Conservation (phyloP, 2,797 vertebrate species). For the Cichlasoma orientale region DNA sequence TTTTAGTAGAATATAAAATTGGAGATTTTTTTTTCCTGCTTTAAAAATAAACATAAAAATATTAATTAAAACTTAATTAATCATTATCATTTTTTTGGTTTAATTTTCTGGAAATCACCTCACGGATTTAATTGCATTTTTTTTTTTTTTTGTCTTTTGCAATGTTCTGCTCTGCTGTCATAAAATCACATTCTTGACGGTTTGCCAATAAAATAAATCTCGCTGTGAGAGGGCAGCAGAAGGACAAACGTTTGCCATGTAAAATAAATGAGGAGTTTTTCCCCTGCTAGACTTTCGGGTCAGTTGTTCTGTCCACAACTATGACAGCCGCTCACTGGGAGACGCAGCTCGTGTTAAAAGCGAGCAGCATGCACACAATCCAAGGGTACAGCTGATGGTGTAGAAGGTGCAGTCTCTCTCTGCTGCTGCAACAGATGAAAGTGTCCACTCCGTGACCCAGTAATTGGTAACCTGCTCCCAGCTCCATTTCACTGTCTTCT, state of each 20-base stretch:
- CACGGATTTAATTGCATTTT: background rate
- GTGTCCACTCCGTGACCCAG: conserved; percentile 45
- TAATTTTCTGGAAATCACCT: background rate
- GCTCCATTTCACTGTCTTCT: conserved; percentile 34
- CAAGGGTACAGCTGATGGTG: conserved; percentile 36
- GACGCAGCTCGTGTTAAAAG: conserved; percentile 20
- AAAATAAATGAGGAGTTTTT: conserved; percentile 23
- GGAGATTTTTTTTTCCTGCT: background rate
- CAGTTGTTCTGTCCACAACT: conserved; percentile 16
- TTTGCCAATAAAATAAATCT: background rate
- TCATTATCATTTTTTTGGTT: background rate
- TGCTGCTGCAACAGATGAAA: conserved; percentile 55
- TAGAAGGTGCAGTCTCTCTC: conserved; percentile 37
- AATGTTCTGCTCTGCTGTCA: background rate
- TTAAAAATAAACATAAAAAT: background rate
- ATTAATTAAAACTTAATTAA: background rate
- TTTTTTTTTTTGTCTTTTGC: background rate
- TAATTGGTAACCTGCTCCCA: conserved; percentile 62
- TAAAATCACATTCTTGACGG: background rate
- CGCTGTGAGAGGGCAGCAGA: background rate
- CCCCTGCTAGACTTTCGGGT: conserved; percentile 12
- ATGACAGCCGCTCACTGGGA: background rate
- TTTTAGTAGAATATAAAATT: background rate
- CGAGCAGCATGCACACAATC: conserved; percentile 20
- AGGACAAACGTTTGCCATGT: conserved; percentile 3